Conservation (phyloP, 2,113 vertebrate species). For the Psettodes erumei region DNA sequence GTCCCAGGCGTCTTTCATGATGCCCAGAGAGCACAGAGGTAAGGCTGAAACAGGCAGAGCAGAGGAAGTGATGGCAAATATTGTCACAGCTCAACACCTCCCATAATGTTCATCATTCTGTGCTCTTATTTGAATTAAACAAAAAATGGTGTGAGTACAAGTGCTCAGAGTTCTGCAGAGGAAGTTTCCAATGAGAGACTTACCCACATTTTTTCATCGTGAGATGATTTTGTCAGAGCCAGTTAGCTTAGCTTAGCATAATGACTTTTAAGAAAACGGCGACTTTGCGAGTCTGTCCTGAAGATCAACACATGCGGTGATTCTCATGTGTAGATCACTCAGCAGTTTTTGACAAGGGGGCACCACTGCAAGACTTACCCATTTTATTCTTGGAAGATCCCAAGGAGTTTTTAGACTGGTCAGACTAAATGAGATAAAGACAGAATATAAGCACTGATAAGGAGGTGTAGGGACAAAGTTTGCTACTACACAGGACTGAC, state of each 20-base stretch:
- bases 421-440: constrained; percentile 68
- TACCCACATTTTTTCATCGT: not conserved
- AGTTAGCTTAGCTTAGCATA: no score
- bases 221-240: no score
- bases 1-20: constrained; percentile 87
- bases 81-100: not conserved
- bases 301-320: no score
- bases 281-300: no score
- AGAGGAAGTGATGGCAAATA: not conserved
- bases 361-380: constrained; percentile 69
- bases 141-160: constrained; percentile 4
- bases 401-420: constrained; percentile 71
- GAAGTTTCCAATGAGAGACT: not conserved
- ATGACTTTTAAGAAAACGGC: no score
- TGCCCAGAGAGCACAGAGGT: constrained; percentile 83
- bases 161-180: not conserved
- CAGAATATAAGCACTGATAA: constrained; percentile 24
- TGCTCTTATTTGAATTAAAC: not conserved
- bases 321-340: no score
- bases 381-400: constrained; percentile 80
- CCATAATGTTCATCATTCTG: not conserved
- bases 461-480: not conserved
- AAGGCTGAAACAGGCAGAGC: constrained; percentile 66
- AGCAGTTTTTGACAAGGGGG: no score
- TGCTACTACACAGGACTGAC: constrained; percentile 26